Evolutionary conservation across 2,113 vertebrate species (phyloP), one percentile per base, ranked within the genome.

Genomic region (Oceanites oceanicus): DNA sequence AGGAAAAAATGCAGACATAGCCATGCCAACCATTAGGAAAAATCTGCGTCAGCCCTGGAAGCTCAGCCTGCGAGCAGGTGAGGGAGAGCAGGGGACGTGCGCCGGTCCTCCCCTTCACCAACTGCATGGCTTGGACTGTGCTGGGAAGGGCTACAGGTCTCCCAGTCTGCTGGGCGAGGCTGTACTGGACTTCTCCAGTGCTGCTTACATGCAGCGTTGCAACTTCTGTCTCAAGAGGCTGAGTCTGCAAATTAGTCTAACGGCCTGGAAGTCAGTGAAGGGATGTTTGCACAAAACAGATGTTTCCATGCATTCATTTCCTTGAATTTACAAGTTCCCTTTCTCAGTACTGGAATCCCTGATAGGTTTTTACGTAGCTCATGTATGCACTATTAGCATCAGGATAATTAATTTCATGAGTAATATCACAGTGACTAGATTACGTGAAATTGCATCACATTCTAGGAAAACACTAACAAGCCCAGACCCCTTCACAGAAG

Each of bases 1-100:
- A 85, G 92, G 67, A 44, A 77, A 98, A 96, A 94, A 95, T 84
- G 86, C 50, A 72, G 59, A 63, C 74, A 34, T 2, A 66, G 90
- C 26, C 44, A 68, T 82, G 81, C 44, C 86, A 87, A 4, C 44
- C 36, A 38, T 6, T 6, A 34, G 77, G 93, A 91, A 96, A 96
- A 92, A 90, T 25, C 47, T 52, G 74, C 0, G 1, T 91, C 93
- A 96, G 74, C 22, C 32, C 42, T 4, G 11, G n/a, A 50, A 95
- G 80, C 78, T 91, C 77, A 50, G 84, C n/a, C 58, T 2, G 2
- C 0, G 1, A 67, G 80, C 83, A 94, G 84, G 74, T 82, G 86
- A 92, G n/a, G 53, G 59, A 83, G 62, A 5, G 34, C 61, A 42
- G 68, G 26, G 72, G 38, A 53, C 32, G 53, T 17, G 2, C 4